Evolutionary conservation across 2,888 invertebrate species (phyloP).

Genomic region (Tanypteryx hageni): DNA sequence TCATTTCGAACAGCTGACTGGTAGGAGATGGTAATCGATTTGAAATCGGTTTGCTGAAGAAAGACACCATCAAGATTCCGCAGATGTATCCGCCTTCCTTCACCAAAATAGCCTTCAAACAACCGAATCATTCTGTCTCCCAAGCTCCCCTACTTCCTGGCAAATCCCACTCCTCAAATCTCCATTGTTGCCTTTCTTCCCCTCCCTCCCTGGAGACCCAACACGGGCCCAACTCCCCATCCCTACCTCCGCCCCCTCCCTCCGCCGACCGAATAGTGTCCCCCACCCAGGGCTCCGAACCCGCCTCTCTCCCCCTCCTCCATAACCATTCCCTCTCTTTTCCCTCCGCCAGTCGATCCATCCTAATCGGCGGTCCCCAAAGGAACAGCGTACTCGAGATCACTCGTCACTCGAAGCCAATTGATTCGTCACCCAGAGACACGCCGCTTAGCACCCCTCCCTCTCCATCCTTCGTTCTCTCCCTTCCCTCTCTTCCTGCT

Average conservation of each 20-base stretch:
- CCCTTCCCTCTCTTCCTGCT: background rate
- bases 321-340: too few relatives aligned
- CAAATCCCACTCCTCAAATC: background rate
- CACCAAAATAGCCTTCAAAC: background rate
- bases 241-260: background rate
- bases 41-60: background rate
- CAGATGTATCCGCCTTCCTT: background rate
- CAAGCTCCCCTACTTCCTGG: background rate
- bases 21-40: background rate
- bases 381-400: background rate
- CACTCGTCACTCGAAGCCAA: constrained; percentile 55
- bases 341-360: too few relatives aligned
- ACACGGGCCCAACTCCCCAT: too few relatives aligned
- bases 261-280: background rate
- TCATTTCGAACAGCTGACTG: too few relatives aligned
- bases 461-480: background rate
- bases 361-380: constrained; percentile 8
- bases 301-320: background rate
- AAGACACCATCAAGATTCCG: background rate
- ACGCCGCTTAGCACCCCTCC: constrained; percentile 35
- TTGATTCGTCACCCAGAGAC: constrained; percentile 52
- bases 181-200: constrained; percentile 42
- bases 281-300: background rate
- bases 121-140: background rate
- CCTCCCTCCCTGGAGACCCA: background rate